Conservation (phyloP, 2,797 vertebrate genomes). For the Trematomus bernacchii region DNA sequence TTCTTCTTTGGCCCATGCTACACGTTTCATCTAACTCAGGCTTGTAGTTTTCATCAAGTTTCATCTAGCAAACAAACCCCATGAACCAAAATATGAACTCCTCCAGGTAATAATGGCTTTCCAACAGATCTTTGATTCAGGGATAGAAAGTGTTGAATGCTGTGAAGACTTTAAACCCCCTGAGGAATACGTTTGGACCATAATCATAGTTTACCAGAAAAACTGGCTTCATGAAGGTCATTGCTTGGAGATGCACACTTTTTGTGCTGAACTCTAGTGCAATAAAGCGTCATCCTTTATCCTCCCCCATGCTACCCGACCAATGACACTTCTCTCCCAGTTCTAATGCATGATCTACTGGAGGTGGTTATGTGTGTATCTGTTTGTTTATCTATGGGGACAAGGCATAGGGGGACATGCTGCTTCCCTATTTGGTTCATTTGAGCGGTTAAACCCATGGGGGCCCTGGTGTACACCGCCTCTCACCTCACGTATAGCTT, state of each 20-base stretch:
- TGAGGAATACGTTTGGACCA: background rate
- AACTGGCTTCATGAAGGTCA: slow-evolving; percentile 37
- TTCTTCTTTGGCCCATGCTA: too few relatives aligned
- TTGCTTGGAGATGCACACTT: slow-evolving; percentile 8
- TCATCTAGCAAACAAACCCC: too few relatives aligned
- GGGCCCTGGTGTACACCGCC: slow-evolving; percentile 24
- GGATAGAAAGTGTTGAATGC: background rate
- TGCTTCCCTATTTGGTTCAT: slow-evolving; percentile 43
- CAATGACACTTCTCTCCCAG: slow-evolving; percentile 19
- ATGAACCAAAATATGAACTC: too few relatives aligned
- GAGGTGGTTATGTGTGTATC: slow-evolving; percentile 4
- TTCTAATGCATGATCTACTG: slow-evolving; percentile 14
- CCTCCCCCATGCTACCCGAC: background rate
- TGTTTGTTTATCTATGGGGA: slow-evolving; percentile 30
- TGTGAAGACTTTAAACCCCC: background rate
- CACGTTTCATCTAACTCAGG: too few relatives aligned
- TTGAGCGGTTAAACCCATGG: slow-evolving; percentile 42
- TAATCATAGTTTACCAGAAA: background rate
- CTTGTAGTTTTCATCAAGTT: too few relatives aligned
- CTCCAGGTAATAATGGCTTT: background rate
- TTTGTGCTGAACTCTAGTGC: slow-evolving; percentile 23
- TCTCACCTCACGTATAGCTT: slow-evolving; percentile 44
- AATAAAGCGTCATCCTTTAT: slow-evolving; percentile 13
- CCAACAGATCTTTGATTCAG: background rate
- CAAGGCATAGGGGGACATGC: slow-evolving; percentile 19